Conservation (phyloP, 2,797 vertebrate genomes). For the Spondyliosoma cantharus region DNA sequence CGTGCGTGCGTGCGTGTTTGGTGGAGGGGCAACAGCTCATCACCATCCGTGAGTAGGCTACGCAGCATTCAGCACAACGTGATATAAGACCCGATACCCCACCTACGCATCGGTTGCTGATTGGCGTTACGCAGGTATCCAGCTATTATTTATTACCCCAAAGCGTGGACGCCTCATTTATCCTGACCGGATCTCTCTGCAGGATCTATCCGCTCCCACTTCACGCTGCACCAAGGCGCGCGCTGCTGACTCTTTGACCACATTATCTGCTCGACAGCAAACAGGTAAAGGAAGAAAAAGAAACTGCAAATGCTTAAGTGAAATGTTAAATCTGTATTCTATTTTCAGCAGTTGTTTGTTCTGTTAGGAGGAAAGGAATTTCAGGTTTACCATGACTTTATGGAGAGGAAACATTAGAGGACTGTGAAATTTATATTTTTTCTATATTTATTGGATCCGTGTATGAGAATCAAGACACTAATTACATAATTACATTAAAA, state of each 20-base stretch:
- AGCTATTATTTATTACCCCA: constrained; percentile 80
- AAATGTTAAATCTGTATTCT: neutral
- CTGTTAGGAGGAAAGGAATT: neutral
- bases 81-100: constrained; percentile 73
- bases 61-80: constrained; percentile 59
- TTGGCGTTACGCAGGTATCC: constrained; percentile 84
- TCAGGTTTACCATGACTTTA: constrained; percentile 3
- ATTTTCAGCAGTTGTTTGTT: neutral
- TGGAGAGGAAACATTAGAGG: neutral
- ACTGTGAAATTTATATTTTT: neutral
- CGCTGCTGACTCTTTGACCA: constrained; percentile 39
- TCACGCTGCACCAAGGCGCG: constrained; percentile 50
- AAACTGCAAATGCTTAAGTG: neutral
- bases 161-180: constrained; percentile 66
- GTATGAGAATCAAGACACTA: neutral
- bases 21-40: constrained; percentile 31
- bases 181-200: constrained; percentile 56
- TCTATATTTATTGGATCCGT: neutral
- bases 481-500: neutral
- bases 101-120: constrained; percentile 83
- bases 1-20: constrained; percentile 12
- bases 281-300: constrained; percentile 65
- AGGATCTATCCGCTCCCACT: constrained; percentile 54
- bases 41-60: constrained; percentile 67
- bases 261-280: constrained; percentile 50